phyloP scores from a whole-genome alignment of 1,140 invertebrate species.

The Drosophila burlai region DNA sequence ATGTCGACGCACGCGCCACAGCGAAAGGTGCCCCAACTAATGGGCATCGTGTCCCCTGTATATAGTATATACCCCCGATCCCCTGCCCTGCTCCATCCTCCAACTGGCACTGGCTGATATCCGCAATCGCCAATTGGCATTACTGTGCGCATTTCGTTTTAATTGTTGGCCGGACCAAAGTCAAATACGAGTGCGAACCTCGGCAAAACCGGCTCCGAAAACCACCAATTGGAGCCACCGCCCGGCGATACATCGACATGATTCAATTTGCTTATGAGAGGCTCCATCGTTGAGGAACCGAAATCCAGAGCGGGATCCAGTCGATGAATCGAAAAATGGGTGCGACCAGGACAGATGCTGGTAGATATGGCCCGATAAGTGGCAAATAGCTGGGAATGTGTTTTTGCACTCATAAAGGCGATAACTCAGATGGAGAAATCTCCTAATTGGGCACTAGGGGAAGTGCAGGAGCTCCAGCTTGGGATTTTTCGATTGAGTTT shows the following conservation, averaged over 20 bases:
- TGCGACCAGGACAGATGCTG: constrained; percentile 22
- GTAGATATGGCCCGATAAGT: constrained; percentile 24
- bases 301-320: constrained; percentile 14
- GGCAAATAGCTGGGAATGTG: constrained; percentile 7
- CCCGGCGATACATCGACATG: constrained; percentile 12
- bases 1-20: constrained; percentile 70
- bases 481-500: not conserved
- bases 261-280: constrained; percentile 67
- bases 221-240: constrained; percentile 27
- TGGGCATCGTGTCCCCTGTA: constrained; percentile 19
- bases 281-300: constrained; percentile 52
- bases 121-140: constrained; percentile 72
- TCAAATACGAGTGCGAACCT: constrained; percentile 16
- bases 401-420: constrained; percentile 7
- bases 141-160: constrained; percentile 71
- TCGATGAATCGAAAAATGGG: constrained; percentile 23
- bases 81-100: not conserved
- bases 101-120: constrained; percentile 44
- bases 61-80: not conserved
- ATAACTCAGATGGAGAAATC: constrained; percentile 22
- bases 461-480: not conserved
- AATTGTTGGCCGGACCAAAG: constrained; percentile 55
- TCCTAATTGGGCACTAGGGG: constrained; percentile 22
- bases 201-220: constrained; percentile 36
- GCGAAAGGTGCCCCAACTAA: constrained; percentile 66